Evolutionary conservation across 2,113 vertebrate species (phyloP), one percentile per base, ranked within the genome.

Genomic region (Miniopterus natalensis): DNA sequence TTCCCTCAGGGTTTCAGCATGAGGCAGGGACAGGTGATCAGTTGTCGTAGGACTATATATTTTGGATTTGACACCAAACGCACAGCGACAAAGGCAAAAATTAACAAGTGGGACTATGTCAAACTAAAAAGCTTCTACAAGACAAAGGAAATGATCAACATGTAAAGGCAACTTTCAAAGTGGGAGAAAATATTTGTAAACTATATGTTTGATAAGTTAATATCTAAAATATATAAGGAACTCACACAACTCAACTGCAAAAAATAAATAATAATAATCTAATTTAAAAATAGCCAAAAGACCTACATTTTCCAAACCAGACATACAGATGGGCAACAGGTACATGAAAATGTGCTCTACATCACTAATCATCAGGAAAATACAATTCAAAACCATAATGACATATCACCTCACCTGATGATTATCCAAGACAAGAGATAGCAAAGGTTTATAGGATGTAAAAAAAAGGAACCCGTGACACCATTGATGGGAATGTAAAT

Each of bases 21-120:
- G 27, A 53, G 40, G 0, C 1, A 27, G 15, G 3, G 6, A 21
- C 2, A 11, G 2, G 14, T 71, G 7, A 8, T n/a, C 11, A 45
- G 6, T 40, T 31, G 18, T 23, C 40, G 2, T 66, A 66, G 63
- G 63, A 17, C 14, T 66, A 8, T n/a, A n/a, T 66, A 5, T 74
- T 77, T 53, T 65, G 74, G 2, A 51, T 78, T 42, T 78, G 61
- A 66, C 18, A 51, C 15, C 42, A 63, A 49, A 88, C 61, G 31
- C 25, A 55, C 45, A 23, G 17, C 47, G 66, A 65, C 57, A 14
- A 65, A 89, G 27, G 74, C 23, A 66, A 53, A 8, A 66, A 53
- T 40, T 31, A 51, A 42, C 15, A 78, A 89, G 8, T 31, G 17
- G 27, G 11, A 53, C 27, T 42, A 89, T 51, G 7, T 40, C 59